phyloP scores from a whole-genome alignment of 1,140 invertebrate genomes.

The Zaprionus camerounensis region DNA sequence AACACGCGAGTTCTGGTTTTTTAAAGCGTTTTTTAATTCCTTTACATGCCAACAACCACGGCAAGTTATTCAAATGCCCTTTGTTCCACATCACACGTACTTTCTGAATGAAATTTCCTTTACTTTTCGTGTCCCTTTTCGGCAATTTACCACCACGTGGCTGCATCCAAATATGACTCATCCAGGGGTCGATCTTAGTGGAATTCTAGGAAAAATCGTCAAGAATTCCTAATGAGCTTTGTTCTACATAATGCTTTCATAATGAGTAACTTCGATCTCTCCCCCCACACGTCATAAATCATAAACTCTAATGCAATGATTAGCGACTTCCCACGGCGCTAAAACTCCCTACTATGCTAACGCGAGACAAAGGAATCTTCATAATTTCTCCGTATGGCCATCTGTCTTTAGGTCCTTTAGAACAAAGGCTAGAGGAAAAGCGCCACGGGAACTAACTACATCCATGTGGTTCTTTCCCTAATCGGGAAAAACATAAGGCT shows the following conservation, averaged over 20 bases:
- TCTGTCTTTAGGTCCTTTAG: constrained; percentile 54
- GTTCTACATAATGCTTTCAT: neutral
- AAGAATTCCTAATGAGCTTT: constrained; percentile 34
- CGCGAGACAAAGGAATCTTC: constrained; percentile 68
- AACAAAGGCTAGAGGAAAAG: constrained; percentile 64
- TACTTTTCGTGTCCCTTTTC: constrained; percentile 18
- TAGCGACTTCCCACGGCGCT: constrained; percentile 56
- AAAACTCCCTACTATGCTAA: constrained; percentile 34
- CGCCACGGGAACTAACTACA: constrained; percentile 58
- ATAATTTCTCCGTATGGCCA: constrained; percentile 58
- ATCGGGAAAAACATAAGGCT: constrained; percentile 55
- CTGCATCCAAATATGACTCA: constrained; percentile 42
- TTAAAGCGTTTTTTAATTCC: constrained; percentile 80
- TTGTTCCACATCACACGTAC: constrained; percentile 40
- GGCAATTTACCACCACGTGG: constrained; percentile 43
- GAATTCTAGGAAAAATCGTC: constrained; percentile 22
- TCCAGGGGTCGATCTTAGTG: constrained; percentile 33
- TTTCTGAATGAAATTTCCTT: constrained; percentile 50
- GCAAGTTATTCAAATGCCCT: constrained; percentile 67
- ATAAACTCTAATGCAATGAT: constrained; percentile 56
- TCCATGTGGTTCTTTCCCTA: constrained; percentile 45
- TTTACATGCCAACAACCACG: constrained; percentile 55
- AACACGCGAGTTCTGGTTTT: constrained; percentile 31
- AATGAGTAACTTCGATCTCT: constrained; percentile 33
- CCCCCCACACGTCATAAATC: constrained; percentile 25